Percentiles rank a stretch among this genome's conserved stretches.
phyloP scores from a whole-genome alignment of 2,797 vertebrate genomes.

The Channa striata region DNA sequence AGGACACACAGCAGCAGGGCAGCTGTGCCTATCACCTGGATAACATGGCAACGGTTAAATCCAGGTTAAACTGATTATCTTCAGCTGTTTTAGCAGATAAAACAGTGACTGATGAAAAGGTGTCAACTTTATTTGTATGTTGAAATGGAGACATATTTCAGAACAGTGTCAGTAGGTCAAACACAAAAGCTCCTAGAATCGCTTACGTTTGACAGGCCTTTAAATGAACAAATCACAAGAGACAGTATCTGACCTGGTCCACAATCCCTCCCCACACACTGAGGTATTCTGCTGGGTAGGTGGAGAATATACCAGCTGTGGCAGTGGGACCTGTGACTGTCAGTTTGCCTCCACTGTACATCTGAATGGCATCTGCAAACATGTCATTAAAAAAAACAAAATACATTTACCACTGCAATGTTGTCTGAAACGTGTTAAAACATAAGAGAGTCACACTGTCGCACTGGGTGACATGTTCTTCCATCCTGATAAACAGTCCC shows the following conservation, averaged over 20 bases:
- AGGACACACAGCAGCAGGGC: slow-evolving; percentile 82
- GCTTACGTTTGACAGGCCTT: background rate
- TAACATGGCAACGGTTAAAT: background rate
- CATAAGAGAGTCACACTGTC: no score
- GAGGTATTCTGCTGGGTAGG: slow-evolving; percentile 84
- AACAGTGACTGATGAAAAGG: background rate
- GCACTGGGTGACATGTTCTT: no score
- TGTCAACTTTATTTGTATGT: no score
- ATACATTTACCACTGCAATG: background rate
- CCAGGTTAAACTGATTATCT: no score
- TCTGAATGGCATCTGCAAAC: slow-evolving; percentile 84
- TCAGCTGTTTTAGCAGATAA: background rate
- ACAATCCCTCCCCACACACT: slow-evolving; percentile 80
- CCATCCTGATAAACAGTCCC: no score
- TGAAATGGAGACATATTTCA: no score
- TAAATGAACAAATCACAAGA: no score
- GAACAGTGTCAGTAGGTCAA: no score
- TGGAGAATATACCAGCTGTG: slow-evolving; percentile 84
- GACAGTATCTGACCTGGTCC: slow-evolving; percentile 87
- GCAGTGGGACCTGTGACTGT: slow-evolving; percentile 75
- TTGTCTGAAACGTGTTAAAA: no score
- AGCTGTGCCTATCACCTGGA: slow-evolving; percentile 83
- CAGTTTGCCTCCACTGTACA: slow-evolving; percentile 78
- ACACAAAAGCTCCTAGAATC: background rate
- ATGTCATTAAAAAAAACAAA: slow-evolving; percentile 10